These are phyloP conservation scores for Drosophila mettleri DNA, from an alignment of 2,888 invertebrate species.

Conservation along the genomic window DNA sequence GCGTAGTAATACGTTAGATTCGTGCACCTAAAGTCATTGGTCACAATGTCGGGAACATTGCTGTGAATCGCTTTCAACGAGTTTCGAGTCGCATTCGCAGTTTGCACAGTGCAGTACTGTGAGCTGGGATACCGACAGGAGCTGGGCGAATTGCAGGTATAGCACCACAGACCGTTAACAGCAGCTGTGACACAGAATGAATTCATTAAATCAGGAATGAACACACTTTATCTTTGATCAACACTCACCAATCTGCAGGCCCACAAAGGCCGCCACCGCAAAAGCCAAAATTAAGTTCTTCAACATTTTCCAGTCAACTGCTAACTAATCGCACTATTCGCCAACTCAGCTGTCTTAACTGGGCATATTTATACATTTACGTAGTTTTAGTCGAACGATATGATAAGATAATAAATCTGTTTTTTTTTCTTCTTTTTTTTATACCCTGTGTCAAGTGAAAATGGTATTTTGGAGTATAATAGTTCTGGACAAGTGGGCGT, in stretches of 20 bases:
- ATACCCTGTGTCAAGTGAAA: not conserved
- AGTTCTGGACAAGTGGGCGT: no score
- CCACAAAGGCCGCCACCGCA: conserved; percentile 47
- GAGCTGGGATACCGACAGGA: conserved; percentile 23
- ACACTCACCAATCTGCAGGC: conserved; percentile 61
- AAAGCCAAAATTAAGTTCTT: conserved; percentile 47
- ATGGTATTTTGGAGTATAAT: no score
- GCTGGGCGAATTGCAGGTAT: conserved; percentile 33
- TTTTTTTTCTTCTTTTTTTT: not conserved
- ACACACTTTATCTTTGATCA: not conserved
- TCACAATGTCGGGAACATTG: conserved; percentile 24
- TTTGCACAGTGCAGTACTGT: conserved; percentile 32
- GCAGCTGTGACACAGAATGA: not conserved
- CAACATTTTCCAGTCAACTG: conserved; percentile 50
- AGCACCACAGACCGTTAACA: conserved; percentile 50
- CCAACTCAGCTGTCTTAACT: not conserved
- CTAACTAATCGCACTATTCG: not conserved
- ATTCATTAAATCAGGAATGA: not conserved
- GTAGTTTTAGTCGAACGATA: not conserved
- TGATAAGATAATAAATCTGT: not conserved
- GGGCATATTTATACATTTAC: not conserved
- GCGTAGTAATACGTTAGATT: conserved; percentile 28
- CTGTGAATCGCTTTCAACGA: conserved; percentile 28
- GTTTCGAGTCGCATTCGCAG: conserved; percentile 41
- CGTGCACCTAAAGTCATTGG: conserved; percentile 29